Evolutionary conservation across 2,797 vertebrate genomes (phyloP), one percentile per base, ranked within the genome.

Genomic region (Characodon lateralis): DNA sequence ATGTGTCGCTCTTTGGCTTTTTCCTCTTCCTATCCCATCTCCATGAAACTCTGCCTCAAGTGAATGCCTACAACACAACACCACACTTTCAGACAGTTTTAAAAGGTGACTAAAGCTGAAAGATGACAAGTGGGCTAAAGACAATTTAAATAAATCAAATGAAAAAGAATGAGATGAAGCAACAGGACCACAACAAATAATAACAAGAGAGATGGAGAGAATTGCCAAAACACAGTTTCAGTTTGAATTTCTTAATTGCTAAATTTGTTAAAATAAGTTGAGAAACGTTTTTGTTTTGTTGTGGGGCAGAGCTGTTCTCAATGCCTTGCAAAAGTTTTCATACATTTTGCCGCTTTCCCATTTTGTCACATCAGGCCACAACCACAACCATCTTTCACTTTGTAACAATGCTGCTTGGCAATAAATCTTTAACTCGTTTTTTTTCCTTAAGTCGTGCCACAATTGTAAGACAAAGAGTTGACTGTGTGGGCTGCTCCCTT

Each of bases 61-160:
- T 26, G 58, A 81, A 87, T 88, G 66, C 85, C 74, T 81, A 76
- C 20, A 5, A 73, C 77, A 79, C 88, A 81, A 91, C 28, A 77
- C 31, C 71, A 68, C 61, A 85, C 26, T 79, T 65, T 79, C 68
- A 73, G 70, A 0, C 73, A 10, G 12, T 22, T 46, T 46, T 46
- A 26, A 69, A 69, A 14, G 66, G 13, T 65, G 2, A 8, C 76
- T 18, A 59, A 78, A 83, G 9, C 1, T 63, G 31, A 71, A 39
- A 69, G 50, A 24, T 16, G 5, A 22, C 48, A 41, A 3, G 2
- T 22, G 39, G 14, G 18, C n/a, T 31, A 56, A 69, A 51, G 5
- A 2, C 31, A 85, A 59, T 72, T 74, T 66, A 59, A 82, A 84
- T 70, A 78, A 16, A 16, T 46, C 48, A 76, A 46, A 31, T 16